Base-by-base conservation (phyloP, 2,888 invertebrate species). In the Nycteola revayana region DNA sequence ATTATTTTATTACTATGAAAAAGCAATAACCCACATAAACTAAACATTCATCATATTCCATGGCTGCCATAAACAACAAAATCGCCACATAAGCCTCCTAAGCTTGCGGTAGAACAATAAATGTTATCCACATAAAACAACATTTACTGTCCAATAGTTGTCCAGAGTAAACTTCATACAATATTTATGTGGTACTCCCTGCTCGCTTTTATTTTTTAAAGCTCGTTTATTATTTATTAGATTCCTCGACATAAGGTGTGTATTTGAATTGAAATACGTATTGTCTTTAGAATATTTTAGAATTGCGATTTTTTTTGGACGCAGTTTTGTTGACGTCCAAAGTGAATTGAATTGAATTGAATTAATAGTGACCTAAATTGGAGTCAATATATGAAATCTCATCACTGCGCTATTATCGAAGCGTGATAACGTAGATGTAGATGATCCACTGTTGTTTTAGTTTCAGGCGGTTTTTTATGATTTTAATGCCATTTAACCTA, bases 111-210 rank as follows among this genome's bases (percentile, higher is more conserved):
- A 73, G 75, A 81, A 81, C 77, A 83, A 83, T 84, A 81, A 83
- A 82, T 81, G 76, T 66, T 73, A 68, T 74, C 70, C 75, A 72
- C 73, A 80, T 84, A 82, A 83, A 83, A 76, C 74, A 75, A 66
- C 75, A 73, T 81, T 85, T 82, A 81, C 79, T 66, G 76, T 75
- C 80, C 78, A 72, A 77, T 77, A 77, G 69, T 65, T 72, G 77
- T 76, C 75, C 63, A 68, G 66, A 60, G 65, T 65, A 74, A 70
- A 68, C 75, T 80, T 84, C 82, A 84, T 84, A 71, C 74, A 84
- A 85, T 85, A 85, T 85, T 83, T 82, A 85, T 83, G 66, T 62
- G 64, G 54, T 47, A 51, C 44, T 49, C 43, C 40, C 26, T 24
- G 38, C 35, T 42, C 36, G 29, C 43, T 41, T 55, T 49, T 44